These are phyloP conservation scores for Encarsia formosa DNA, from an alignment of 2,888 invertebrate species.

Conservation along the genomic window DNA sequence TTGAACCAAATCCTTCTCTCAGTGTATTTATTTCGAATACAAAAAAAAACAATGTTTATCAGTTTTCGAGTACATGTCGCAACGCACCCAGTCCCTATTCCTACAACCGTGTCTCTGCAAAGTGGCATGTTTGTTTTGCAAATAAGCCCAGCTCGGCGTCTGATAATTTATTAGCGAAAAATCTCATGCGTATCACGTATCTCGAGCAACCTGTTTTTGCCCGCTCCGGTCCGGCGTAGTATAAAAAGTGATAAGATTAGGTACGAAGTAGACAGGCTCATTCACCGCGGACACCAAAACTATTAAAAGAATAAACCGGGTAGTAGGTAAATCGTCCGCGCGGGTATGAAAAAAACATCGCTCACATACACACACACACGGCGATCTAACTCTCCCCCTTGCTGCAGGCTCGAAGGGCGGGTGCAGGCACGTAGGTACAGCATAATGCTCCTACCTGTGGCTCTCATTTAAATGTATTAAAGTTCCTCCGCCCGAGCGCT, in stretches of 20 bases:
- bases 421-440: constrained; percentile 45
- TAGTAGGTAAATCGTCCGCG: constrained; percentile 6
- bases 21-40: too few relatives aligned
- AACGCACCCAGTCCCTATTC: not conserved
- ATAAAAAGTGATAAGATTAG: constrained; percentile 23
- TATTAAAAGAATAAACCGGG: not conserved
- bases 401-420: constrained; percentile 38
- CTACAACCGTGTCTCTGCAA: not conserved
- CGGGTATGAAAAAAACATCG: constrained; percentile 18
- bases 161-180: constrained; percentile 16
- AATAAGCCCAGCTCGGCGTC: too few relatives aligned
- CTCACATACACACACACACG: not conserved
- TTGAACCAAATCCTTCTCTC: too few relatives aligned
- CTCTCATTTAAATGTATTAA: constrained; percentile 49
- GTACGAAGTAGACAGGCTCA: constrained; percentile 19
- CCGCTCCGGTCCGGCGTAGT: not conserved
- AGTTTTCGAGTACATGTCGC: not conserved
- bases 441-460: constrained; percentile 48
- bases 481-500: too few relatives aligned
- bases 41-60: too few relatives aligned
- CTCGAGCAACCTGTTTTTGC: constrained; percentile 11
- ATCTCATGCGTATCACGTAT: constrained; percentile 16
- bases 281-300: constrained; percentile 16
- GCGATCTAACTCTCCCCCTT: constrained; percentile 39
- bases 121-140: constrained; percentile 16